Percentiles rank a stretch among this genome's conserved stretches.
These are phyloP conservation scores for Parazoanthus atlanticus DNA, from an alignment of 92 coral and sea anemone species.

Conservation along the genomic window DNA sequence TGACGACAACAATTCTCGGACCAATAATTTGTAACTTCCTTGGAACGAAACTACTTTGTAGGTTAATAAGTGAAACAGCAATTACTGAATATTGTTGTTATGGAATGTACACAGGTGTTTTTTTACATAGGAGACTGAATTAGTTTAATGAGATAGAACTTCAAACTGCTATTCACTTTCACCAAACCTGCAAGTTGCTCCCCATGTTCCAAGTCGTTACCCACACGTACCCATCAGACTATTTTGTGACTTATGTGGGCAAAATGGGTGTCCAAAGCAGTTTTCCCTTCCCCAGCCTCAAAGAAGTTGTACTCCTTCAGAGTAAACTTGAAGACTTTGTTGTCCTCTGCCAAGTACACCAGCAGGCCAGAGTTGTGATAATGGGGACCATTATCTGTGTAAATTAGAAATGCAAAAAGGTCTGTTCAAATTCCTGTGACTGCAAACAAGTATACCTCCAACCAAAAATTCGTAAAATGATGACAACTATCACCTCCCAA, in stretches of 20 bases:
- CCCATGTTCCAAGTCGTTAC: constrained; percentile 44
- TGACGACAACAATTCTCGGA: too few relatives aligned
- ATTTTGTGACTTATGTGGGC: constrained; percentile 56
- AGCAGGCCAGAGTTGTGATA: constrained; percentile 50
- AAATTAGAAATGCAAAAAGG: too few relatives aligned
- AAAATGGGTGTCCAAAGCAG: constrained; percentile 43
- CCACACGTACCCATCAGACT: constrained; percentile 50
- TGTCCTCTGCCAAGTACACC: constrained; percentile 39
- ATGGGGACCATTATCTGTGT: constrained; percentile 54
- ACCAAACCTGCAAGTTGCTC: constrained; percentile 37
- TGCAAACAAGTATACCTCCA: neutral
- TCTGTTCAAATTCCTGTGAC: too few relatives aligned
- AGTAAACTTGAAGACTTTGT: constrained; percentile 25
- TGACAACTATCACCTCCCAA: too few relatives aligned
- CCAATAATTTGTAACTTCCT: too few relatives aligned
- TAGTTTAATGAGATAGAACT: too few relatives aligned
- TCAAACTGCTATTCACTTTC: constrained; percentile 11
- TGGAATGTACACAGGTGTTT: too few relatives aligned
- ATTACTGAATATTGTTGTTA: too few relatives aligned
- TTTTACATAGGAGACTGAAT: too few relatives aligned
- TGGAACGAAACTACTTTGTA: too few relatives aligned
- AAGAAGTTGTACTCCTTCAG: constrained; percentile 41
- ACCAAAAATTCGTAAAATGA: too few relatives aligned
- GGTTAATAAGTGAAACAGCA: too few relatives aligned
- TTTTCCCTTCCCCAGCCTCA: constrained; percentile 53